Evolutionary conservation across 2,888 invertebrate genomes (phyloP), one percentile per base, ranked within the genome.

Genomic region (Sminthurides aquaticus): DNA sequence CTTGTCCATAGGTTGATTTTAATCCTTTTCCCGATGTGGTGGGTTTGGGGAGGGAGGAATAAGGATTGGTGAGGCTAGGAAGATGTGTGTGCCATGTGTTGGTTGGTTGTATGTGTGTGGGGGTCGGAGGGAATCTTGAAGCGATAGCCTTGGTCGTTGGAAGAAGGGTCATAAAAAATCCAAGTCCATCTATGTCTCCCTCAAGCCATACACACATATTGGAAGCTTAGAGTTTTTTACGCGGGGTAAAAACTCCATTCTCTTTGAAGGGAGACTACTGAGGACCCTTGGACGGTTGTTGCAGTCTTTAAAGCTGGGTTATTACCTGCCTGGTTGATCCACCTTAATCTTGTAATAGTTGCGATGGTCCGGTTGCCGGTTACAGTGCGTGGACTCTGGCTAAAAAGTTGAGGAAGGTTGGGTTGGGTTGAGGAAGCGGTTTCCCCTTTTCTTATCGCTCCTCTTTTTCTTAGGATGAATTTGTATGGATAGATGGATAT

Each of bases 151-250:
- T 58, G 58, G 64, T 64, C 64, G 58, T 64, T 64, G 52, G n/a
- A 49, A 64, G 64, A 49, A 64, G 64, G 58, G 58, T 64, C 64
- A 64, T 64, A 64, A 64, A 64, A 64, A 64, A 64, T 64, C 49
- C 64, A 64, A 64, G 64, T 64, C 64, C 64, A 64, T 49, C 62
- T 55, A 24, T n/a, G 48, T 62, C 58, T 34, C 52, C 29, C 58
- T 60, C 20, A 28, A 58, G 58, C 58, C 58, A 58, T 58, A 34
- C 24, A 34, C 57, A n/a, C 43, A 34, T 15, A n/a, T n/a, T n/a
- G n/a, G 43, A 15, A 34, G 15, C 43, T 34, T 34, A 15, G 43
- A 34, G n/a, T 34, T 34, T 34, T 34, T 34, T 34, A 34, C n/a
- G n/a, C n/a, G n/a, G n/a, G n/a, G n/a, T n/a, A n/a, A n/a, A n/a